Base-by-base conservation (phyloP, 2,113 vertebrate species). In the Rhegmatorhina hoffmannsi region DNA sequence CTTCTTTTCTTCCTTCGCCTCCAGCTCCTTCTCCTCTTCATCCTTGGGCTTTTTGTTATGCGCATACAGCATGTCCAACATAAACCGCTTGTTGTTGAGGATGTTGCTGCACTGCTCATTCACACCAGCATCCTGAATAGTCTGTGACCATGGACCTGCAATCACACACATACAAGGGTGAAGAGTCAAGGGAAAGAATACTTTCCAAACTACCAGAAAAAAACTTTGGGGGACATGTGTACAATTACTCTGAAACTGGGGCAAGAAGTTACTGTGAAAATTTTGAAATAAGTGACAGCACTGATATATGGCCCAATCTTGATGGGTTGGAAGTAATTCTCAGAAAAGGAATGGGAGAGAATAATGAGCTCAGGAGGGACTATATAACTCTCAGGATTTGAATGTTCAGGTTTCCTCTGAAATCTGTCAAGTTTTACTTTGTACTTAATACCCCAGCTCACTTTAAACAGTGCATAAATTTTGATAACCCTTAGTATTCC, bases 11-110 rank as follows among this genome's bases (percentile, higher is more conserved):
- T 97, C 98, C 63, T 98, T 98, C 91, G 98, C 98, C 38, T 97
- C 97, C 90, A 98, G 97, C n/a, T 94, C 97, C 47, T 97, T 98
- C 44, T 98, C 98, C 82, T 97, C 98, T 46, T 98, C 98, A 96
- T 98, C 98, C 29, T 91, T 76, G 58, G 97, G 90, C 31, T 98
- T 98, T 84, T 98, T 98, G 97, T 97, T 99, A 97, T 99, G 99
- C 74, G 98, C 98, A 92, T 99, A 99, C 94, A 99, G 98, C 99
- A 99, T 99, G 96, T 99, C 99, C 98, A 99, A 97, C 99, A 99
- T 99, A 97, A 99, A 99, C 74, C 98, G 98, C 97, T 99, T 99
- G 96, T 96, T 99, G 95, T 98, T 99, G 96, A 99, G 98, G 95
- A 99, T 98, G 96, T 98, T 98, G 95, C 98, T 98, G 95, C 99